phyloP scores from a whole-genome alignment of 2,113 vertebrate species.

The Ochotona princeps region DNA sequence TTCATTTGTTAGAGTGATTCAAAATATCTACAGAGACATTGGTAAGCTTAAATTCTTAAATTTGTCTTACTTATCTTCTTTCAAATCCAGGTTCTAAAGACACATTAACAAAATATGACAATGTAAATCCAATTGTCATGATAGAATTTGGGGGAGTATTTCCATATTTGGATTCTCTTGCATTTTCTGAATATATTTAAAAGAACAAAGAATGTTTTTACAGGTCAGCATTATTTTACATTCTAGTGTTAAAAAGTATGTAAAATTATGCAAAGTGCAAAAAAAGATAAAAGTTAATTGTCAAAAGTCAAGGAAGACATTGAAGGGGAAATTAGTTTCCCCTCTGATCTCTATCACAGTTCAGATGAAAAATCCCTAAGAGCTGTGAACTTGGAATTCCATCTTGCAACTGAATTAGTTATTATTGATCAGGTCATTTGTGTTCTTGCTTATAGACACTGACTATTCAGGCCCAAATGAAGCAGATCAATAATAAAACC shows the following conservation, averaged over 20 bases:
- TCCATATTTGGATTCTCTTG: slow-evolving; percentile 23
- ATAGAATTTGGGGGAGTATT: neutral
- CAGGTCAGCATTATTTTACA: slow-evolving; percentile 37
- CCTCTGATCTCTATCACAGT: neutral
- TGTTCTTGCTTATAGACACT: neutral
- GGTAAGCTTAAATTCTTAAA: neutral
- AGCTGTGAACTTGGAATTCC: neutral
- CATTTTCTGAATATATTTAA: slow-evolving; percentile 42
- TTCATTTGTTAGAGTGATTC: neutral
- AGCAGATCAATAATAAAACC: neutral
- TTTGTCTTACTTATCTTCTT: neutral
- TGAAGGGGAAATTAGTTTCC: neutral
- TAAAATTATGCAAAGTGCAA: slow-evolving; percentile 12
- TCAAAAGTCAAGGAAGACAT: neutral
- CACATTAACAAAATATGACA: neutral
- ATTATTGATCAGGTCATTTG: slow-evolving; percentile 17
- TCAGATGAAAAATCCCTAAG: neutral
- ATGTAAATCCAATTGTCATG: neutral
- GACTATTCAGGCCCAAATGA: neutral
- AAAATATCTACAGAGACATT: neutral
- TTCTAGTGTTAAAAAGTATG: neutral
- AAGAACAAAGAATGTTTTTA: neutral
- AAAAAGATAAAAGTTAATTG: slow-evolving; percentile 20
- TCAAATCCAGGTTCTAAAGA: neutral
- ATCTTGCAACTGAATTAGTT: neutral